These are phyloP conservation scores for Choristoneura rosaceana DNA, from an alignment of 2,888 invertebrate species.

Conservation along the genomic window DNA sequence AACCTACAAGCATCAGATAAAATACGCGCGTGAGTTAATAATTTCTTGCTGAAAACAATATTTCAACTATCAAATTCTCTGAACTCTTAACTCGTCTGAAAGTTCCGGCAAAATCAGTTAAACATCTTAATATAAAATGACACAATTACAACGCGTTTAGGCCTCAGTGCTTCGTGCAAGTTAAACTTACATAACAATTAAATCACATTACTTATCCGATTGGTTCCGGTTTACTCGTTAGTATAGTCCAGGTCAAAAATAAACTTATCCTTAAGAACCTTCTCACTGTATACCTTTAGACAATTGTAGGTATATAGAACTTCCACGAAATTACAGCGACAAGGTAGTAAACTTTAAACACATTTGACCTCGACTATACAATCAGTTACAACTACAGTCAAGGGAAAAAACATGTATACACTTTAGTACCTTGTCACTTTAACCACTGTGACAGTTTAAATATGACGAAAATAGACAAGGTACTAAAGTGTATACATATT, in stretches of 20 bases:
- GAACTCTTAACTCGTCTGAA: neutral
- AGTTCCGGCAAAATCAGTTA: neutral
- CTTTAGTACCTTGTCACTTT: too few species aligned
- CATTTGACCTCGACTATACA: too few species aligned
- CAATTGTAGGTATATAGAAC: too few species aligned
- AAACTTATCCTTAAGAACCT: too few species aligned
- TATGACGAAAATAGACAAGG: too few species aligned
- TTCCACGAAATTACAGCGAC: too few species aligned
- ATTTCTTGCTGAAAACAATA: neutral
- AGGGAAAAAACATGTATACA: too few species aligned
- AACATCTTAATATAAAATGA: constrained; percentile 26
- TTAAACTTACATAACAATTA: constrained; percentile 17
- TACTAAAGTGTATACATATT: too few species aligned
- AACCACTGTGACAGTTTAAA: too few species aligned
- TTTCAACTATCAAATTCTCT: too few species aligned
- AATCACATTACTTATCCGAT: constrained; percentile 13
- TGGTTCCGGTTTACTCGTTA: neutral
- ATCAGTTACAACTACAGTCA: neutral
- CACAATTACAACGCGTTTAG: constrained; percentile 28
- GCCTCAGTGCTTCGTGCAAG: constrained; percentile 33
- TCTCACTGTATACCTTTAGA: too few species aligned
- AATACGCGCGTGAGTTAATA: neutral
- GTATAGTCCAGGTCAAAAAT: neutral
- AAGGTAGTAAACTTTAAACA: too few species aligned
- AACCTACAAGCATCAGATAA: neutral